Evolutionary conservation across 2,797 vertebrate genomes (phyloP), one percentile per base, ranked within the genome.

Genomic region (Pristis pectinata): DNA sequence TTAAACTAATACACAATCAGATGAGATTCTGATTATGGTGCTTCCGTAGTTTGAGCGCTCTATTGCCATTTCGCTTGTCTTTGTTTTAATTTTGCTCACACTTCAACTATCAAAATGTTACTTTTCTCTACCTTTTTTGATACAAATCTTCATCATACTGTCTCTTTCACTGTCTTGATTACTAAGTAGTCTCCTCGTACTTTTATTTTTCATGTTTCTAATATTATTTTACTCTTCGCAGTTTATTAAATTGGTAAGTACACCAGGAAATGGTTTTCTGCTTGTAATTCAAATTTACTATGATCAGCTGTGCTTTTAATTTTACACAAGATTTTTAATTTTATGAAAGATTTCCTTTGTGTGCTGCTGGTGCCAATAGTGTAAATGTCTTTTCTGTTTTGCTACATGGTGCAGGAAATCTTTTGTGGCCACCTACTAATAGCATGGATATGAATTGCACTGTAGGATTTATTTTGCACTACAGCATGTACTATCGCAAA

Each of bases 181-280:
- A 97, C 96, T 95, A 96, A 95, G 96, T 97, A 97, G 96, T 97
- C 96, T 95, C 96, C 95, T 97, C 97, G 96, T 96, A 95, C 96
- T 97, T 97, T 93, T 97, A 95, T 96, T 96, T 97, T 97, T 97
- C 97, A 96, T 97, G 96, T 97, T 96, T 97, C 96, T 97, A 97
- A 97, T 96, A 96, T 96, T 97, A 96, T 97, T 96, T 96, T 97
- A 96, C 96, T 97, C 97, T 97, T 96, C 97, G 95, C 98, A 99
- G 99, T 99, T 99, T 98, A 98, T 99, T 98, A 98, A 97, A 97
- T 96, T 98, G 99, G 99, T 99, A 97, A 99, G 99, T 99, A 98
- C 96, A 95, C 95, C 95, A 76, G 95, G 96, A 94, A 76, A 53
- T 94, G 95, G 95, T 95, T 96, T 94, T 95, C 1, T 0, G 56